phyloP scores from a whole-genome alignment of 1,140 invertebrate genomes.

The Formica exsecta region DNA sequence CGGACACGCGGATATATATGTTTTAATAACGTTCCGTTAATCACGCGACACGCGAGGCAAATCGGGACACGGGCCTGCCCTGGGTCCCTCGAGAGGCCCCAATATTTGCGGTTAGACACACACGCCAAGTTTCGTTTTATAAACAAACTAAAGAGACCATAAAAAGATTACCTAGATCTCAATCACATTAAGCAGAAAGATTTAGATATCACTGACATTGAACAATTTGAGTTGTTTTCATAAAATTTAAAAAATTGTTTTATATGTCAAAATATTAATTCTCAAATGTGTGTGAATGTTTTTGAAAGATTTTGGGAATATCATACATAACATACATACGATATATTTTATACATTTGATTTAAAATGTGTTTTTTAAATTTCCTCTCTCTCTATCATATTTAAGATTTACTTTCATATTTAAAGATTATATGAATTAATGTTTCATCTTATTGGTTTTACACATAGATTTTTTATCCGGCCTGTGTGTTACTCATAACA shows the following conservation, averaged over 20 bases:
- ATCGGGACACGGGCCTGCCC: slow-evolving; percentile 55
- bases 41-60: slow-evolving; percentile 78
- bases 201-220: not conserved
- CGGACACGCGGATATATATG: slow-evolving; percentile 76
- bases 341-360: not conserved
- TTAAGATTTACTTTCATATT: not conserved
- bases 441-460: not conserved
- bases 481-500: not conserved
- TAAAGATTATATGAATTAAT: not conserved
- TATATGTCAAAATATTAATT: no score
- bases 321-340: not conserved
- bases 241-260: no score
- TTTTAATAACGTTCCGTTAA: slow-evolving; percentile 78
- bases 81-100: slow-evolving; percentile 14
- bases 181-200: not conserved
- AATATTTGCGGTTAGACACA: slow-evolving; percentile 7
- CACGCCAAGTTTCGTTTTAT: slow-evolving; percentile 28
- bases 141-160: slow-evolving; percentile 20
- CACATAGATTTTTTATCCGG: not conserved
- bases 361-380: not conserved
- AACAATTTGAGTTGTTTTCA: not conserved
- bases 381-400: no score
- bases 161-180: not conserved
- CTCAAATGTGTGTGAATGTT: no score
- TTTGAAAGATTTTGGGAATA: not conserved